A percentile compares a stretch with the other conserved stretches of the same genome.
These are phyloP conservation scores for Drosophila bunnanda DNA, from an alignment of 2,888 invertebrate species.

Conservation along the genomic window DNA sequence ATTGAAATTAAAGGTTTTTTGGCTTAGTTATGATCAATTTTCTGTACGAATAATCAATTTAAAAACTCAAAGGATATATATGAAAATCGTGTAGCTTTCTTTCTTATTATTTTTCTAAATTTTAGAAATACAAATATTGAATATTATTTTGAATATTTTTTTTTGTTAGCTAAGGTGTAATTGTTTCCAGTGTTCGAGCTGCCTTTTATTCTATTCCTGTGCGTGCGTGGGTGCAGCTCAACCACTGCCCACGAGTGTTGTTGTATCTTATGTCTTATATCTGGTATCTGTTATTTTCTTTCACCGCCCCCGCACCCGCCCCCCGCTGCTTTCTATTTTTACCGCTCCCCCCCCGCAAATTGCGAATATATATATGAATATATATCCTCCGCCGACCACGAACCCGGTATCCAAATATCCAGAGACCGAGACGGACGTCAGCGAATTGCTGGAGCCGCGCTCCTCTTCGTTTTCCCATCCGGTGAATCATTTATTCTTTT, in stretches of 20 bases:
- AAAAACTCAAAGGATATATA: too few species aligned
- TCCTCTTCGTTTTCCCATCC: slow-evolving; percentile 83
- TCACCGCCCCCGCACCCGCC: slow-evolving; percentile 16
- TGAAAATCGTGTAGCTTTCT: too few species aligned
- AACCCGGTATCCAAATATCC: slow-evolving; percentile 18
- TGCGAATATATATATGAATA: neutral
- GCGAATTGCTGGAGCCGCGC: slow-evolving; percentile 79
- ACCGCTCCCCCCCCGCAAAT: slow-evolving; percentile 14
- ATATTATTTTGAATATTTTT: too few species aligned
- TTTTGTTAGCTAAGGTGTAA: neutral
- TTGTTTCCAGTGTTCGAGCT: slow-evolving; percentile 2
- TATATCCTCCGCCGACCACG: slow-evolving; percentile 6
- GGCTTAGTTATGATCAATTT: too few species aligned
- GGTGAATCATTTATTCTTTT: slow-evolving; percentile 75
- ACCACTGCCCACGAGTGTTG: neutral
- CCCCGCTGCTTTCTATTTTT: slow-evolving; percentile 5
- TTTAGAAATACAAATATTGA: too few species aligned
- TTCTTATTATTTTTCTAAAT: too few species aligned
- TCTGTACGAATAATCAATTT: too few species aligned
- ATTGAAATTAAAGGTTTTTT: too few species aligned
- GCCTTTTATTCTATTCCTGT: slow-evolving; percentile 3
- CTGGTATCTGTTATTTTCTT: slow-evolving; percentile 45
- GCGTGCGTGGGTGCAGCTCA: slow-evolving; percentile 23
- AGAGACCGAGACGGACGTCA: slow-evolving; percentile 63
- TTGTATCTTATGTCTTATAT: neutral